These are phyloP conservation scores for Netelia inedita DNA, from an alignment of 2,888 invertebrate genomes.

Conservation along the genomic window DNA sequence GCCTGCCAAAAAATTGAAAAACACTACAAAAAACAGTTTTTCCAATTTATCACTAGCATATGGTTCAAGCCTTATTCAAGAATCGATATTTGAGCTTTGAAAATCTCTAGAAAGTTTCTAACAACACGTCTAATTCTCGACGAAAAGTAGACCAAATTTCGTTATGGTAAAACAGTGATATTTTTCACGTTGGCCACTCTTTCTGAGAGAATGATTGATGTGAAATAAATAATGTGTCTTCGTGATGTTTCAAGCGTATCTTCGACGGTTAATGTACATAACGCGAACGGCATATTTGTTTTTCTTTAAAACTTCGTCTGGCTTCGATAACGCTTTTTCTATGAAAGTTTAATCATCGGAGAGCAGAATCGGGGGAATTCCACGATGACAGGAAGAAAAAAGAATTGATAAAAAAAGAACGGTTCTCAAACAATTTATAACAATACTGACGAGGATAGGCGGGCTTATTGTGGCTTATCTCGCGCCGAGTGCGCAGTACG, in stretches of 20 bases:
- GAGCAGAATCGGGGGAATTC: constrained; percentile 5
- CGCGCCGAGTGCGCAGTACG: neutral
- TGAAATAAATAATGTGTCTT: neutral
- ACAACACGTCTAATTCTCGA: too few relatives aligned
- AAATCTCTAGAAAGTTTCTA: too few relatives aligned
- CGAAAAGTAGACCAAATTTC: too few relatives aligned
- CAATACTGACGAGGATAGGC: neutral
- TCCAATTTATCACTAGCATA: neutral
- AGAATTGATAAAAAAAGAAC: constrained; percentile 25
- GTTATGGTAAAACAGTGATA: too few relatives aligned
- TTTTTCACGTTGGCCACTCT: too few relatives aligned
- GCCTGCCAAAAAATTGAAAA: neutral
- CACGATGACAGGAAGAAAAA: neutral
- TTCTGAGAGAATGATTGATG: too few relatives aligned
- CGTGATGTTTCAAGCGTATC: neutral
- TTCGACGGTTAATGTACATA: neutral
- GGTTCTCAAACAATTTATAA: constrained; percentile 1
- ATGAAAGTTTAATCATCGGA: neutral
- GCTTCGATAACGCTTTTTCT: constrained; percentile 8
- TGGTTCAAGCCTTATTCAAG: too few relatives aligned
- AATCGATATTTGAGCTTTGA: too few relatives aligned
- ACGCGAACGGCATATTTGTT: neutral
- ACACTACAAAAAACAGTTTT: neutral
- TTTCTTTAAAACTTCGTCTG: neutral
- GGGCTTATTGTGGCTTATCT: constrained; percentile 29